These are phyloP conservation scores for Apamea sordens DNA, from an alignment of 2,888 invertebrate species.

Conservation along the genomic window DNA sequence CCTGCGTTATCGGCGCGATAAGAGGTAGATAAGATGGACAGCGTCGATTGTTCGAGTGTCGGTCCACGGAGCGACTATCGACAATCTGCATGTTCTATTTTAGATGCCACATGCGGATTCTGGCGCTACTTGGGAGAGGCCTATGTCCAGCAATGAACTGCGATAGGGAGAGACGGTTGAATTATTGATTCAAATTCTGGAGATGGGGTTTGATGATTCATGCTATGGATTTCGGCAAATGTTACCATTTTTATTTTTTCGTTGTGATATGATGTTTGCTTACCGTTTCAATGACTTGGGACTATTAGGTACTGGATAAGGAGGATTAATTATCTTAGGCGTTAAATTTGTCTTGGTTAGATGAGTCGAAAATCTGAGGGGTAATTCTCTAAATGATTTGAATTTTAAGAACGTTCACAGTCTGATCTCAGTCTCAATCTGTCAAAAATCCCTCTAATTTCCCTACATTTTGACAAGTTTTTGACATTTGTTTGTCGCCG, in stretches of 20 bases:
- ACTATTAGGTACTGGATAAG: neutral
- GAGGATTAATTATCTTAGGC: neutral
- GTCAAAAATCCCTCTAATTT: too few species aligned
- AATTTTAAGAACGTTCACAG: too few species aligned
- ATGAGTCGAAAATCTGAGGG: neutral
- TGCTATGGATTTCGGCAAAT: neutral
- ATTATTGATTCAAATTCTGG: constrained; percentile 28
- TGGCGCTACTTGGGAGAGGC: constrained; percentile 58
- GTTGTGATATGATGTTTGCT: too few species aligned
- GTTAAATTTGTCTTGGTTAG: neutral
- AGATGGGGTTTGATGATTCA: neutral
- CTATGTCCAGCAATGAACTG: constrained; percentile 53
- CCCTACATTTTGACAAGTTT: too few species aligned
- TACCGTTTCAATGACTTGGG: neutral
- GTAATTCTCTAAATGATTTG: too few species aligned
- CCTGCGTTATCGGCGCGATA: constrained; percentile 70
- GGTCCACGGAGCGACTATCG: constrained; percentile 58
- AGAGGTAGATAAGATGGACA: constrained; percentile 70
- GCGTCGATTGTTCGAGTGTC: constrained; percentile 63
- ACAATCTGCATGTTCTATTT: constrained; percentile 74
- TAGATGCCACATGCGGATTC: constrained; percentile 75
- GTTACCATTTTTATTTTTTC: neutral
- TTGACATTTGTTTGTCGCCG: too few species aligned
- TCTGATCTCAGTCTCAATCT: too few species aligned
- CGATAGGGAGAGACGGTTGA: constrained; percentile 6